Evolutionary conservation across 2,888 invertebrate genomes (phyloP), one percentile per base, ranked within the genome.

Genomic region (Synergus laeviventris): DNA sequence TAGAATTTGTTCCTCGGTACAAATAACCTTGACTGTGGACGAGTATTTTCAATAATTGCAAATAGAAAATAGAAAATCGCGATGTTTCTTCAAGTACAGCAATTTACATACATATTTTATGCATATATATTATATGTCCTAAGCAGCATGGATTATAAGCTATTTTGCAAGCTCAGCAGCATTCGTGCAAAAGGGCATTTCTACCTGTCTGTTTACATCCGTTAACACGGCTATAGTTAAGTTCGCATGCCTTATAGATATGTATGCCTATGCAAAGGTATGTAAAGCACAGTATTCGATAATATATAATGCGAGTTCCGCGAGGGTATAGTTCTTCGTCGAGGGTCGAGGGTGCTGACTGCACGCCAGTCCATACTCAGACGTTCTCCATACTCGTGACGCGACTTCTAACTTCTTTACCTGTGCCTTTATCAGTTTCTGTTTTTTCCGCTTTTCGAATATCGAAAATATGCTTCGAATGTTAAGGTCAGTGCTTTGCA

Each of bases 311-410:
- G 81, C 80, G 60, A 77, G 76, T 80, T 82, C 49, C 81, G 83
- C 82, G 82, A 81, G 84, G 85, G 84, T 83, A n/a, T n/a, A 79
- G 84, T 80, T 82, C 76, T 74, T 77, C 64, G 78, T 75, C 39
- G 82, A 82, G 83, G 82, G 85, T 83, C 56, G 82, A 82, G 84
- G 84, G 86, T 84, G 83, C 82, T 82, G 82, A 78, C 78, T 81
- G 85, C 87, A 87, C 86, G 87, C 85, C 90, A 89, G 90, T 89
- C 84, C 87, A 86, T 88, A 85, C 84, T 87, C 82, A 86, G 89
- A 89, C 89, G 88, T 86, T 89, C n/a, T n/a, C n/a, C n/a, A n/a
- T n/a, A 87, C 87, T 88, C 88, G 86, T 85, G 86, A 85, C 85
- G 84, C 87, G 86, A 78, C 84, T 81, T 81, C 66, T 76, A 76